Base-by-base conservation (phyloP, 2,797 vertebrate species). In the Brotogeris chrysoptera region DNA sequence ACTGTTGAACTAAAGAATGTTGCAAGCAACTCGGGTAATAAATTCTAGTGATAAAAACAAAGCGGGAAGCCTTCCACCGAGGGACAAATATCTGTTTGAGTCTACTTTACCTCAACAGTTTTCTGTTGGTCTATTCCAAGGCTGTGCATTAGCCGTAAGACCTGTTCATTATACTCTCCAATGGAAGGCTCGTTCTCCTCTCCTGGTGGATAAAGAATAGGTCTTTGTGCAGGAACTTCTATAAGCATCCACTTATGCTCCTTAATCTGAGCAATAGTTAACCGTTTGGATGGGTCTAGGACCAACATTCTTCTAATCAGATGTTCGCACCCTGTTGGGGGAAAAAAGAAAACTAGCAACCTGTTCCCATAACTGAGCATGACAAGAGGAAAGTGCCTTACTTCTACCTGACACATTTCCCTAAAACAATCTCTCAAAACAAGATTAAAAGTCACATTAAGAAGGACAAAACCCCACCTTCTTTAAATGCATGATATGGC, bases 101-200 rank as follows among this genome's bases (percentile, higher is more conserved):
- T 12, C 25, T 32, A 4, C 43, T 95, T 96, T 97, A 99, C 99
- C 99, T 99, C 99, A 83, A 99, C 95, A 12, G 99, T 99, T 97
- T 99, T 99, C 97, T 99, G 99, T 88, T 99, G 99, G 97, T 99
- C 99, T 69, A 99, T 99, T 88, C 99, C 99, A 63, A 99, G 98
- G 97, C 99, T 99, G 97, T 99, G 99, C 99, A 99, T 99, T 80
- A 99, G 96, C 52, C 99, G 97, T 20, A 99, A 97, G 59, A 99
- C 99, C 98, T 99, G 99, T 82, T 99, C 99, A 9, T 99, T 99
- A 97, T 99, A 99, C 85, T 99, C 99, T 7, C 99, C 99, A 13
- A 99, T 95, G 23, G 98, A 97, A 21, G 95, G 95, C 81, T 98
- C 98, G 0, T 98, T 98, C 92, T 99, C 99, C 25, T 97, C 95